A percentile compares a stretch with the other conserved stretches of the same genome.
Evolutionary conservation across 2,113 vertebrate species (phyloP).

Genomic region (Tapirus terrestris): DNA sequence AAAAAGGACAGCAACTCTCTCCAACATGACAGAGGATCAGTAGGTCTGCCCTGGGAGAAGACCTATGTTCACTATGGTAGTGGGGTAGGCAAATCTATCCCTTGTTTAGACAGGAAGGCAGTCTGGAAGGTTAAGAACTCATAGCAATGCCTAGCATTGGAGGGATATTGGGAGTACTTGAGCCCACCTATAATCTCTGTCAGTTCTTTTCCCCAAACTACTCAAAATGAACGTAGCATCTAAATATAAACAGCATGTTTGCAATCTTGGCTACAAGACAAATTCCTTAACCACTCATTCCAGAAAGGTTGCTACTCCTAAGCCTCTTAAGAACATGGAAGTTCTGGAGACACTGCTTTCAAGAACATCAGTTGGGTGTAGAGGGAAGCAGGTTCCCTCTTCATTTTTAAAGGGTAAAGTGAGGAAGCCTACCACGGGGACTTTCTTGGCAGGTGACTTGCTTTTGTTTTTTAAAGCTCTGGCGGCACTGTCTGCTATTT

Average conservation of each 20-base stretch:
- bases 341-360: not conserved
- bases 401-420: not conserved
- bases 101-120: not conserved
- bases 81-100: not conserved
- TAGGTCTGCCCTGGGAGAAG: not conserved
- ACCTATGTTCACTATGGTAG: not conserved
- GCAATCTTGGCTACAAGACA: not conserved
- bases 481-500: not conserved
- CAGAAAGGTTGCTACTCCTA: not conserved
- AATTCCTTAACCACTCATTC: not conserved
- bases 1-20: not conserved
- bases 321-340: not conserved
- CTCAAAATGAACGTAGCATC: not conserved
- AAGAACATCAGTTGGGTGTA: not conserved
- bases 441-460: not conserved
- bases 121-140: slow-evolving; percentile 10
- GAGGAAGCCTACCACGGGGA: not conserved
- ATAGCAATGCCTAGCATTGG: not conserved
- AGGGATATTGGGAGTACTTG: not conserved
- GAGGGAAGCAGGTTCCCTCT: not conserved
- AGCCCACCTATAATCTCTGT: not conserved
- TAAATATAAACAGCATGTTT: not conserved
- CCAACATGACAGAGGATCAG: not conserved
- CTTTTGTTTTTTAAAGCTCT: not conserved
- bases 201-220: not conserved